Conservation (phyloP, 2,888 invertebrate genomes). For the Onchidella celtica region DNA sequence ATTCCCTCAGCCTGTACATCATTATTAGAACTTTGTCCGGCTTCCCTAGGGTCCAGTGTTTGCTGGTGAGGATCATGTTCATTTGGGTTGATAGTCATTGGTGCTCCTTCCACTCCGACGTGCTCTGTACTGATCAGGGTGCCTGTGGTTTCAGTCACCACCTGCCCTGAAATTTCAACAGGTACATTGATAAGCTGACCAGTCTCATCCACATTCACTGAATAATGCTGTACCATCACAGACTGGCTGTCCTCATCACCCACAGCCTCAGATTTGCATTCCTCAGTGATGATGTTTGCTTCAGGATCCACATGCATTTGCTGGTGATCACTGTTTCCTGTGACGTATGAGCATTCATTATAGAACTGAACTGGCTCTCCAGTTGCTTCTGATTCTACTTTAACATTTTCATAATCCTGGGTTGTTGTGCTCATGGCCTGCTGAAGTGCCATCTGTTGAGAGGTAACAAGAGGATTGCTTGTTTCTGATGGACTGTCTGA, state of each 20-base stretch:
- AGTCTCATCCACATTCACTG: background rate
- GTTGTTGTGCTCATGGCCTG: background rate
- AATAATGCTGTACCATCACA: background rate
- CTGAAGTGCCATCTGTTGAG: background rate
- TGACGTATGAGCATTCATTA: background rate
- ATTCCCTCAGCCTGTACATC: no score
- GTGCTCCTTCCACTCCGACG: no score
- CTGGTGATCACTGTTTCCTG: background rate
- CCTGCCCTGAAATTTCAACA: background rate
- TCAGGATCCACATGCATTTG: background rate
- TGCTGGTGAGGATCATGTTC: no score
- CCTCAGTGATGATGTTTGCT: background rate
- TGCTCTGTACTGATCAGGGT: no score
- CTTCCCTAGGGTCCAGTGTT: no score
- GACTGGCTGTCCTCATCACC: background rate
- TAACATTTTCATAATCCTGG: background rate
- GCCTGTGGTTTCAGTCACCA: background rate
- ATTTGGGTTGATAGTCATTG: no score
- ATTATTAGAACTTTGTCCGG: no score
- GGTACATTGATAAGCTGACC: background rate
- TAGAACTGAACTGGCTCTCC: conserved; percentile 1
- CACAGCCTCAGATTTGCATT: background rate
- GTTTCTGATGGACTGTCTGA: background rate
- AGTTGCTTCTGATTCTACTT: background rate
- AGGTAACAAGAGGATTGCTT: background rate